phyloP scores from a whole-genome alignment of 2,113 vertebrate genomes.

The Onychorhynchus coronatus region DNA sequence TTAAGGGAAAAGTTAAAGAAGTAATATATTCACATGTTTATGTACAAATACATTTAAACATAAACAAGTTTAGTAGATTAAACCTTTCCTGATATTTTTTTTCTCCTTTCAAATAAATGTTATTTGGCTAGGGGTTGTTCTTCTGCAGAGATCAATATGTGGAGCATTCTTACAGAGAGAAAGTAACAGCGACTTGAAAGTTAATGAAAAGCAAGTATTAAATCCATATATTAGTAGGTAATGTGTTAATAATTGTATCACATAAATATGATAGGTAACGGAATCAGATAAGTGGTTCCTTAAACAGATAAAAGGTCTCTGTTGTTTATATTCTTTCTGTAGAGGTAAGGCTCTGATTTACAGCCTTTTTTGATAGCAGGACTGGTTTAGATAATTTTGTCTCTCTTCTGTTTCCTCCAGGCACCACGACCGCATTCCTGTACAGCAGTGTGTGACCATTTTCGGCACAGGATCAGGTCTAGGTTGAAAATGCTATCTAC shows the following conservation, averaged over 20 bases:
- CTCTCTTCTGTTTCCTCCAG: background rate
- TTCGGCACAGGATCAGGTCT: background rate
- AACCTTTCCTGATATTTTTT: background rate
- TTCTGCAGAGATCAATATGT: background rate
- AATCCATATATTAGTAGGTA: background rate
- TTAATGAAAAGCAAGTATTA: constrained; percentile 7
- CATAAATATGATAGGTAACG: constrained; percentile 10
- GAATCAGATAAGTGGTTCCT: background rate
- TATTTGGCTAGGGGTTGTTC: background rate
- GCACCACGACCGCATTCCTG: background rate
- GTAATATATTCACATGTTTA: background rate
- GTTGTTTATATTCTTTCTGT: background rate
- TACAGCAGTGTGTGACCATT: background rate
- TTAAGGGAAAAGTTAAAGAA: background rate
- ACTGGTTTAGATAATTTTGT: constrained; percentile 2
- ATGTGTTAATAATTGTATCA: constrained; percentile 22
- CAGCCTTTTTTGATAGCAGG: background rate
- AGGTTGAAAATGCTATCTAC: background rate
- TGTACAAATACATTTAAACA: background rate
- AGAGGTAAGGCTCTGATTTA: background rate
- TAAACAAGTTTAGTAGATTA: background rate
- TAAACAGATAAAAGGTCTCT: background rate
- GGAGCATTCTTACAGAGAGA: background rate
- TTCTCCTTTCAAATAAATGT: background rate
- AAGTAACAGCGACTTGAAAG: background rate